Conservation (phyloP, 1,140 invertebrate species). For the Lordiphosa stackelbergi region DNA sequence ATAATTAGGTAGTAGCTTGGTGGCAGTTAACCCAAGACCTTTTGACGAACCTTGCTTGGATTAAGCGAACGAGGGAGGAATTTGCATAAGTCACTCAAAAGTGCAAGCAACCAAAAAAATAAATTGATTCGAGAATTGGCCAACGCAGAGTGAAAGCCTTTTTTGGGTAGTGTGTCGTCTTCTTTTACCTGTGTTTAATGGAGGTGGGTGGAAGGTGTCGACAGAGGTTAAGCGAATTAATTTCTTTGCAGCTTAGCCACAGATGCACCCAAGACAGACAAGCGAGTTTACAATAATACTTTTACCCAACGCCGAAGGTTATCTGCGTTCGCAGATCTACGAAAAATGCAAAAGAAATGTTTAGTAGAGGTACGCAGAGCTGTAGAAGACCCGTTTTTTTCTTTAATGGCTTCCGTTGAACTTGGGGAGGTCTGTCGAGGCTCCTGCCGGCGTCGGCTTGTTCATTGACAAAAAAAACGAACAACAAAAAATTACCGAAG, state of each 20-base stretch:
- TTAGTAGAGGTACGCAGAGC: constrained; percentile 15
- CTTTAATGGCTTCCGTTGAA: constrained; percentile 63
- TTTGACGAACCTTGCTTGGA: constrained; percentile 19
- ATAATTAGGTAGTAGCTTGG: constrained; percentile 50
- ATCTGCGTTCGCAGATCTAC: constrained; percentile 51
- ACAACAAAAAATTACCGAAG: constrained; percentile 36
- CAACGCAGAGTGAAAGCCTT: constrained; percentile 30
- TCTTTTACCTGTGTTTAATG: constrained; percentile 12
- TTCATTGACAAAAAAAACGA: constrained; percentile 4
- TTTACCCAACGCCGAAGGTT: constrained; percentile 46
- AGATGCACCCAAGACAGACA: constrained; percentile 45
- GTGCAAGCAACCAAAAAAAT: constrained; percentile 30
- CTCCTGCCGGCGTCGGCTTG: constrained; percentile 3
- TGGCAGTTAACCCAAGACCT: constrained; percentile 25
- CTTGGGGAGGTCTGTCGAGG: constrained; percentile 34
- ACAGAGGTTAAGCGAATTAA: constrained; percentile 72
- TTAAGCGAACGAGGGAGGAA: constrained; percentile 13
- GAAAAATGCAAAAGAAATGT: constrained; percentile 60
- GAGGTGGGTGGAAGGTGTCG: constrained; percentile 55
- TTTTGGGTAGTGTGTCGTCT: constrained; percentile 32
- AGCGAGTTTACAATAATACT: constrained; percentile 21
- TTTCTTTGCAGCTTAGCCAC: constrained; percentile 59
- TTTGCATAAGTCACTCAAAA: constrained; percentile 51
- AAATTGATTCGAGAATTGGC: constrained; percentile 31
- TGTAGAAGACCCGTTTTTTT: constrained; percentile 25